Conservation (phyloP, 2,113 vertebrate genomes). For the Hippopotamus amphibius region DNA sequence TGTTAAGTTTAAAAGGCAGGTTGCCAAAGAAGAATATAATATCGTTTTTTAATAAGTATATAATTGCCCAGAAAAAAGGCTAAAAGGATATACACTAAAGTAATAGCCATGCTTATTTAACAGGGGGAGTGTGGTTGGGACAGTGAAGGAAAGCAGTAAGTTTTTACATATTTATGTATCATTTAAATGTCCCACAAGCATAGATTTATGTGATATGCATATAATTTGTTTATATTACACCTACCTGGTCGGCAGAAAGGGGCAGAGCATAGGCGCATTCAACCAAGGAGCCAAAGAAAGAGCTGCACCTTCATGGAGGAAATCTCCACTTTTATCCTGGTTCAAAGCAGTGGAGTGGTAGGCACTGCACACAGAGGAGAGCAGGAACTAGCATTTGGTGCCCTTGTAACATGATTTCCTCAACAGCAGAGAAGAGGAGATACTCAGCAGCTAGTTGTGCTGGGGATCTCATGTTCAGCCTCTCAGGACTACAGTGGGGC, state of each 20-base stretch:
- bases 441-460: not conserved
- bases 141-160: not conserved
- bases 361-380: not conserved
- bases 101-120: not conserved
- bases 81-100: not conserved
- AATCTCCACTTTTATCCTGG: not conserved
- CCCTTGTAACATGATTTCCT: not conserved
- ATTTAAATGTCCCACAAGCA: not conserved
- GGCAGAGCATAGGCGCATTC: not conserved
- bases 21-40: not conserved
- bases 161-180: not conserved
- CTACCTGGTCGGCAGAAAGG: slow-evolving; percentile 9
- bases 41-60: not conserved
- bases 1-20: slow-evolving; percentile 19
- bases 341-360: not conserved
- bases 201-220: not conserved
- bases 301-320: not conserved
- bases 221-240: slow-evolving; percentile 13
- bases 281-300: not conserved
- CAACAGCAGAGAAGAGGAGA: not conserved
- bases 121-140: not conserved
- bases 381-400: too few species aligned
- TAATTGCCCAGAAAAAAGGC: not conserved
- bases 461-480: not conserved
- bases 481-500: not conserved